Conservation (phyloP, 1,140 invertebrate genomes). For the Drosophila eugracilis region DNA sequence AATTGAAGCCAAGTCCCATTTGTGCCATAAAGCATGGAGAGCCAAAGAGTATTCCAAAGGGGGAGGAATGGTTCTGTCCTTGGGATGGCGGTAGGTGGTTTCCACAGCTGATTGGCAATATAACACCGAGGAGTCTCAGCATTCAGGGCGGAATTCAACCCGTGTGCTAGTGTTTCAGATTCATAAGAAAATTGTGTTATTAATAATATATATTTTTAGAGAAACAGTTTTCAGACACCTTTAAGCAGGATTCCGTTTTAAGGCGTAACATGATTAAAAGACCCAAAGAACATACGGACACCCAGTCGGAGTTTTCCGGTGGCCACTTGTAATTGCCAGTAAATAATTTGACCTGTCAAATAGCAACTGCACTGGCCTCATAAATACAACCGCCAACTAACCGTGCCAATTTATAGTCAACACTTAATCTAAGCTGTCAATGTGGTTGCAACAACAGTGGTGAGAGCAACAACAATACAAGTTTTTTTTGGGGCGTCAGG, state of each 20-base stretch:
- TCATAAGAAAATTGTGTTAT: background rate
- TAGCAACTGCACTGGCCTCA: conserved; percentile 58
- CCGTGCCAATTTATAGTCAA: conserved; percentile 62
- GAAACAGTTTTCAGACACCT: too few relatives aligned
- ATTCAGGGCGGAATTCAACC: conserved; percentile 20
- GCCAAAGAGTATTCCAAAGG: conserved; percentile 6
- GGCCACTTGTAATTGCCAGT: conserved; percentile 53
- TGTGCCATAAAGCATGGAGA: conserved; percentile 68
- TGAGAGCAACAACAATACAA: conserved; percentile 13
- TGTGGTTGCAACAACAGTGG: conserved; percentile 45
- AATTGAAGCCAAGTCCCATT: conserved; percentile 80
- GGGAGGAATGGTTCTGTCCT: background rate
- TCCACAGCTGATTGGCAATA: conserved; percentile 66
- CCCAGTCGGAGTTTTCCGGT: background rate
- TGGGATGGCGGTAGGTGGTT: conserved; percentile 5
- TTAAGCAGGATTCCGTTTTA: too few relatives aligned
- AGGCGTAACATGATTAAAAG: background rate
- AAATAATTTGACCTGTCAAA: conserved; percentile 68
- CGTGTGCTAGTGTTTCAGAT: background rate
- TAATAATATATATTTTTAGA: background rate
- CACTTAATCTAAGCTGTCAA: conserved; percentile 83
- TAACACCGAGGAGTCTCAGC: conserved; percentile 40
- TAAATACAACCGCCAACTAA: conserved; percentile 56
- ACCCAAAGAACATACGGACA: background rate
- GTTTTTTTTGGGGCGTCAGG: background rate